These are phyloP conservation scores for Nycticebus coucang DNA, from an alignment of 2,113 vertebrate species.

Conservation along the genomic window DNA sequence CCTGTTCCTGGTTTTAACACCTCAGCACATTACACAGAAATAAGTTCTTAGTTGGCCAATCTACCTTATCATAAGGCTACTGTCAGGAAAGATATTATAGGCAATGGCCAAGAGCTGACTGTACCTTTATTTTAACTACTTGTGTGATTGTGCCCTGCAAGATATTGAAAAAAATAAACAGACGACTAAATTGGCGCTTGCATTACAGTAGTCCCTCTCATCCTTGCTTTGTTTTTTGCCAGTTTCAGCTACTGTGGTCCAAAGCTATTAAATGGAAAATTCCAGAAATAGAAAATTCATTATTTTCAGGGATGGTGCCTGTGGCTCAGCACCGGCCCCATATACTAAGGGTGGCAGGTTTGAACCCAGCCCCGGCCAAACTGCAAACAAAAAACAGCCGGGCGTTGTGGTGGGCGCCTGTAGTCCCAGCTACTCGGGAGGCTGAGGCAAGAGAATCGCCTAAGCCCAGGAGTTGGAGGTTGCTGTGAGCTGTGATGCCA, in stretches of 20 bases:
- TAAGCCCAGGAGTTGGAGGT: too few relatives aligned
- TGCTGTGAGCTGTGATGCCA: too few relatives aligned
- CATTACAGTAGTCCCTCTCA: background rate
- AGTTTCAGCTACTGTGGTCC: background rate
- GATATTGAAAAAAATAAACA: background rate
- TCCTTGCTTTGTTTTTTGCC: background rate
- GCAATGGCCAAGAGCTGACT: background rate
- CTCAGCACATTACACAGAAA: background rate
- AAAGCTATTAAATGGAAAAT: background rate
- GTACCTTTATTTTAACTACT: conserved; percentile 9
- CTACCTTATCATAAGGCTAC: background rate
- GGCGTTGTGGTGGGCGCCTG: too few relatives aligned
- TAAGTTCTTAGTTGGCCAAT: background rate
- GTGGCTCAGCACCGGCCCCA: too few relatives aligned
- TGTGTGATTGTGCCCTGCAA: background rate
- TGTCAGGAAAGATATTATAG: background rate
- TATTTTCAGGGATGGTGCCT: too few relatives aligned
- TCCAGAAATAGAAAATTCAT: background rate
- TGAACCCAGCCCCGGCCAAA: too few relatives aligned
- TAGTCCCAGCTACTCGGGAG: too few relatives aligned
- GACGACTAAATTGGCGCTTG: background rate
- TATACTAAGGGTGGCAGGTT: too few relatives aligned
- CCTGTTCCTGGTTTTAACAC: background rate
- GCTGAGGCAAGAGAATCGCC: too few relatives aligned
- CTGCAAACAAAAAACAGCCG: too few relatives aligned